A percentile compares a stretch with the other conserved stretches of the same genome.
phyloP scores from a whole-genome alignment of 2,797 vertebrate species.

The Phoebastria nigripes region DNA sequence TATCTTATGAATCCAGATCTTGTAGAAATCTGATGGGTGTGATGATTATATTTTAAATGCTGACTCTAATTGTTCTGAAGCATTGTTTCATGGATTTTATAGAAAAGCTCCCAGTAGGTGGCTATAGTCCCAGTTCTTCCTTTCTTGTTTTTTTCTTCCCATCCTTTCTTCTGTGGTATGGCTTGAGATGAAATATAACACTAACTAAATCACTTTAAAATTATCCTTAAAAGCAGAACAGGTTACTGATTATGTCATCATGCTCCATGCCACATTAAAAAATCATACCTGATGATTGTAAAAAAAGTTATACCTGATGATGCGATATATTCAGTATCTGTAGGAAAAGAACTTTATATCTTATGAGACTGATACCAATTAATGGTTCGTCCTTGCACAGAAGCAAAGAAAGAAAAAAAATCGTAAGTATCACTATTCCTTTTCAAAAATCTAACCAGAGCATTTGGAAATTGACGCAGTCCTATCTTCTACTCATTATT shows the following conservation, averaged over 20 bases:
- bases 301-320: background rate
- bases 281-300: background rate
- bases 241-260: background rate
- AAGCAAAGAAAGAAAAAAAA: background rate
- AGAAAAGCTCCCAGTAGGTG: background rate
- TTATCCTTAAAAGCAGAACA: background rate
- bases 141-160: background rate
- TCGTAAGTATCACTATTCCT: background rate
- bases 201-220: background rate
- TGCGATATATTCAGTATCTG: accelerated
- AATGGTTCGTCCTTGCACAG: background rate
- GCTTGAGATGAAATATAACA: background rate
- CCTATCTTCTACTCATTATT: background rate
- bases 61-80: background rate
- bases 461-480: background rate
- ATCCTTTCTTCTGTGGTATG: background rate
- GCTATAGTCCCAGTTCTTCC: background rate
- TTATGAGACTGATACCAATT: background rate
- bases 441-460: background rate
- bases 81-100: background rate
- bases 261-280: background rate
- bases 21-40: background rate
- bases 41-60: background rate
- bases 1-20: background rate
- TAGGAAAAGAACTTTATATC: background rate